Evolutionary conservation across 92 coral and sea anemone species (phyloP).

Genomic region (Umimayanthus chanpuru): DNA sequence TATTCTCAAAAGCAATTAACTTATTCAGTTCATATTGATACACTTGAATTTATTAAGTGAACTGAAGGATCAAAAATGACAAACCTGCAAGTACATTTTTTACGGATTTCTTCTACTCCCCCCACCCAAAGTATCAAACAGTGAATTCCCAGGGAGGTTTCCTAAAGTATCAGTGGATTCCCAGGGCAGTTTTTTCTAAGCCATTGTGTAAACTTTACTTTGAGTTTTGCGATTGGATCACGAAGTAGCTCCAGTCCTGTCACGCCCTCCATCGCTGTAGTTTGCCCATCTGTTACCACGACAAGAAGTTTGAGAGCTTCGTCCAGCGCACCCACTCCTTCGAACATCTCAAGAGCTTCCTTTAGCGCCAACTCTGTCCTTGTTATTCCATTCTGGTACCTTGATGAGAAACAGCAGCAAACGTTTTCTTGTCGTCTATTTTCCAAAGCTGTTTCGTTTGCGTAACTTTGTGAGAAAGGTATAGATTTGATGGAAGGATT

Average conservation of each 20-base stretch:
- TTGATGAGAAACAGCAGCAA: neutral
- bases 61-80: no score
- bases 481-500: no score
- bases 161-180: no score
- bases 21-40: no score
- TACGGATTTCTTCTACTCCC: no score
- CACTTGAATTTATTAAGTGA: no score
- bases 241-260: constrained; percentile 43
- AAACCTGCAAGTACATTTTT: no score
- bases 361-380: constrained; percentile 68
- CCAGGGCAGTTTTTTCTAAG: no score
- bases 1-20: no score
- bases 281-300: constrained; percentile 72
- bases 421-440: neutral
- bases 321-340: neutral
- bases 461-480: no score
- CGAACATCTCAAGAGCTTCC: constrained; percentile 62
- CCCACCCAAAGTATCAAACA: no score
- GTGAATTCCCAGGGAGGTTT: no score
- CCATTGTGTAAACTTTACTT: neutral
- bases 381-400: constrained; percentile 71
- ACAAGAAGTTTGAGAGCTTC: constrained; percentile 54
- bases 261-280: constrained; percentile 61
- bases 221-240: neutral
- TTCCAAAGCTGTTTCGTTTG: neutral